These are phyloP conservation scores for Chaetorhynchus papuensis DNA, from an alignment of 2,113 vertebrate species.

Conservation along the genomic window DNA sequence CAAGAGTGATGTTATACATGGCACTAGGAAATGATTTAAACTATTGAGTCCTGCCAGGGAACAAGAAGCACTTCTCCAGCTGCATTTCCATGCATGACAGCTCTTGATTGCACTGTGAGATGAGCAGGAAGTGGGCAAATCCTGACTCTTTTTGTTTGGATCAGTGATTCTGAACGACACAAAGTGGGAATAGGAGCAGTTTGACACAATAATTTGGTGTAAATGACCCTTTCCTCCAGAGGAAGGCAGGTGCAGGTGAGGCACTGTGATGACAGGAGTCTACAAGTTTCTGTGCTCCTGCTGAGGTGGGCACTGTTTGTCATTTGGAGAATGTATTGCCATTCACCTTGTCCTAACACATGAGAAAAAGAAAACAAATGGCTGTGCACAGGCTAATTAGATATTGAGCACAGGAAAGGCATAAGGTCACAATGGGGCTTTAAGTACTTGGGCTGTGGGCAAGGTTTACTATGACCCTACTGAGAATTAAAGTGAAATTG, in stretches of 20 bases:
- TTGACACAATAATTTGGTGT: neutral
- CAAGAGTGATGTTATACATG: neutral
- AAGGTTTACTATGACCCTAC: neutral
- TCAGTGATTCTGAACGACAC: neutral
- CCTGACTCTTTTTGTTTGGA: neutral
- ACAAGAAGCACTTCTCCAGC: neutral
- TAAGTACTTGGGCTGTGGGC: neutral
- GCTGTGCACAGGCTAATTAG: neutral
- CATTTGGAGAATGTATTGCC: neutral
- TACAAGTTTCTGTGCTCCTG: neutral
- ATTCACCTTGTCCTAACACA: neutral
- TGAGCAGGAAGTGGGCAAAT: neutral
- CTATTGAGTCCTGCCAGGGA: neutral
- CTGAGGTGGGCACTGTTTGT: neutral
- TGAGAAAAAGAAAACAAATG: neutral
- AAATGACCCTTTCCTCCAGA: neutral
- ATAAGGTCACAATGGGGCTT: neutral
- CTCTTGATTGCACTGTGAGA: neutral
- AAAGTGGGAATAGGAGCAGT: neutral
- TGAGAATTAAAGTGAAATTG: neutral
- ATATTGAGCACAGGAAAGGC: neutral
- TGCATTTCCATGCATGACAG: accelerated
- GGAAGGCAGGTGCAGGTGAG: neutral
- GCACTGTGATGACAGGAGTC: neutral
- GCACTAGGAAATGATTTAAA: neutral